Evolutionary conservation across 2,797 vertebrate genomes (phyloP).

Genomic region (Smutsia temminckii): DNA sequence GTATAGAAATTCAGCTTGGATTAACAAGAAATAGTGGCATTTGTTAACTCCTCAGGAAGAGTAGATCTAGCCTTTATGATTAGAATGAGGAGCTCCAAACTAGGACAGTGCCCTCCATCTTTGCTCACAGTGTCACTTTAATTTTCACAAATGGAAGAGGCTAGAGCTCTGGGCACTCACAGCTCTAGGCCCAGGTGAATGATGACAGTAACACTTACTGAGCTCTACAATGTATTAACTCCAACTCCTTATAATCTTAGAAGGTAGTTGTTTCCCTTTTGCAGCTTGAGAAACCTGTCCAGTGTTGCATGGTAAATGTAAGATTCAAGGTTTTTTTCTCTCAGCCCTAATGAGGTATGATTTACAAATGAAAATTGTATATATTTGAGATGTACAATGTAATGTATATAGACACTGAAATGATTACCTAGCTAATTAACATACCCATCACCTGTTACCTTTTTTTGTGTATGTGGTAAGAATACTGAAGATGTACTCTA

Average conservation of each 20-base stretch:
- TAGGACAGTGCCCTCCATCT: neutral
- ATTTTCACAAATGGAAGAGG: neutral
- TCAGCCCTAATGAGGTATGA: neutral
- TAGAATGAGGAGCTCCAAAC: no score
- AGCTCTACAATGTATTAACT: neutral
- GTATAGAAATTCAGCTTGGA: neutral
- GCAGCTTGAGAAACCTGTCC: neutral
- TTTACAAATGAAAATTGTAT: neutral
- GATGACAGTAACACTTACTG: neutral
- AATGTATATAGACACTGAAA: neutral
- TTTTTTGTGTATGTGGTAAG: neutral
- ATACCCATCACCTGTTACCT: neutral
- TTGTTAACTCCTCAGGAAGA: neutral
- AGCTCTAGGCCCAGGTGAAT: neutral
- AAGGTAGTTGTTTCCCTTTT: neutral
- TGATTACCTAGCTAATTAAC: neutral
- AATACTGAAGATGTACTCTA: no score
- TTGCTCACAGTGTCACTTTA: neutral
- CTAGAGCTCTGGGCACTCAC: neutral
- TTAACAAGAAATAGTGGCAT: neutral
- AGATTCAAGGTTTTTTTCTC: fast-evolving
- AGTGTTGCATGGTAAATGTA: neutral
- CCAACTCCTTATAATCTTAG: neutral
- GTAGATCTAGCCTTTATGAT: neutral
- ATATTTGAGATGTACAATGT: neutral